A percentile compares a stretch with the other conserved stretches of the same genome.
Conservation (phyloP, 2,888 invertebrate species). For the Yponomeuta sedellus region DNA sequence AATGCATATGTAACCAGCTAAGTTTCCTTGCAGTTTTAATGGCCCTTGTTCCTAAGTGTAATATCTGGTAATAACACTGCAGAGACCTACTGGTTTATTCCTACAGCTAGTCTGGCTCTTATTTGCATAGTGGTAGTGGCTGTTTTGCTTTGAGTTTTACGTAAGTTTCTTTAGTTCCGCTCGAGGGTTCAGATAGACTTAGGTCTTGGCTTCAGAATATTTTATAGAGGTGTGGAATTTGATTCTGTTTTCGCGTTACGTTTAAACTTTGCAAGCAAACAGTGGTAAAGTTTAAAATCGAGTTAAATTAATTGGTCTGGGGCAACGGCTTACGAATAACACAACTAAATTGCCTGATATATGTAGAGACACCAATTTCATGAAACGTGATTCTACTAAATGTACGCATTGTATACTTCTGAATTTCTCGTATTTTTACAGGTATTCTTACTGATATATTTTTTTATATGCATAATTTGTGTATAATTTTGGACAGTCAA, state of each 20-base stretch:
- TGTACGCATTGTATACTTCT: too few species aligned
- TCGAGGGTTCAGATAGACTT: conserved; percentile 4
- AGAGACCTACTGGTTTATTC: conserved; percentile 11
- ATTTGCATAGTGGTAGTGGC: not conserved
- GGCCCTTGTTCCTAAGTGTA: conserved; percentile 68
- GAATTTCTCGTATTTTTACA: too few species aligned
- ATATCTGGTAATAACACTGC: conserved; percentile 59
- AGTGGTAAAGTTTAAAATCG: not conserved
- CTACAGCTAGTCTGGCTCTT: conserved; percentile 2
- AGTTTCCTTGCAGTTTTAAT: conserved; percentile 62
- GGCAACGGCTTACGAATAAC: not conserved
- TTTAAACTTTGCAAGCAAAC: not conserved
- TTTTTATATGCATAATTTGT: too few species aligned
- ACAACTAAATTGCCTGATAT: not conserved
- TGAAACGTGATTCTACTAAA: too few species aligned
- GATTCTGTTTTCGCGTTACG: not conserved
- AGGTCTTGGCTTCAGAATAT: conserved; percentile 12
- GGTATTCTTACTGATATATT: too few species aligned
- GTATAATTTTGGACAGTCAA: too few species aligned
- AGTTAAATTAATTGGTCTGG: not conserved
- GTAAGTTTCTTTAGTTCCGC: conserved; percentile 1
- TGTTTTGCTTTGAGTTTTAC: not conserved
- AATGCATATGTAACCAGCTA: conserved; percentile 59
- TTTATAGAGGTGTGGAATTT: conserved; percentile 5
- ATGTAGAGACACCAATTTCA: too few species aligned